Base-by-base conservation (phyloP, 2,888 invertebrate species). In the Fragum sueziense region DNA sequence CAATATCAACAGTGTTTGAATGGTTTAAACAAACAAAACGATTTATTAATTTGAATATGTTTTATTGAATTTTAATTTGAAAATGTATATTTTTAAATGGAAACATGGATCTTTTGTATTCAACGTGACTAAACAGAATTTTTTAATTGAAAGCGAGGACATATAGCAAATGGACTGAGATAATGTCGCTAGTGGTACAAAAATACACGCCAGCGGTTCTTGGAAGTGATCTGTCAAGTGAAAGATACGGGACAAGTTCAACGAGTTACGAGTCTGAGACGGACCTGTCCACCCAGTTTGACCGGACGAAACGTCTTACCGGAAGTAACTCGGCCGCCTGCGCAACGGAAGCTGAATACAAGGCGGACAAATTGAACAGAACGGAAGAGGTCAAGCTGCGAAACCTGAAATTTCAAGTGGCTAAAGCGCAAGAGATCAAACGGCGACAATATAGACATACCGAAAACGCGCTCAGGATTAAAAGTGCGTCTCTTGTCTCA, bases 301-400 rank as follows among this genome's bases (percentile, higher is more conserved):
- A 65, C 65, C 52, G 65, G 25, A 17, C 41, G 17, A 41, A 74
- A n/a, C 31, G 57, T 4, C 51, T 84, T 25, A 62, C 69, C 37
- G 84, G 84, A 29, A 80, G 67, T 67, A 51, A 74, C 41, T 57
- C 76, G 41, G 80, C 80, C 20, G 76, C 78, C 51, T 84, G 84
- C 68, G 69, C 78, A 71, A 80, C 84, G 2, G 68, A 67, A 25
- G 80, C 84, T 0, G 84, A 80, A 65, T 71, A 69, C 57, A 84
- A 72, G 51, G 84, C 84, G 1, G 76, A 76, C 27, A 84, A 84
- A 37, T 57, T 84, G n/a, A 84, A 84, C 59, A 70, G 84, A 59
- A 79, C 70, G 29, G 84, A 84, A 57, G 79, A 84, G 65, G 67
- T 65, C 7, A 84, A 79, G 61, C 34, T 84, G n/a, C 72, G 79